Percentiles rank a stretch among this genome's conserved stretches.
Conservation (phyloP, 2,888 invertebrate genomes). For the Dascillus cervinus region DNA sequence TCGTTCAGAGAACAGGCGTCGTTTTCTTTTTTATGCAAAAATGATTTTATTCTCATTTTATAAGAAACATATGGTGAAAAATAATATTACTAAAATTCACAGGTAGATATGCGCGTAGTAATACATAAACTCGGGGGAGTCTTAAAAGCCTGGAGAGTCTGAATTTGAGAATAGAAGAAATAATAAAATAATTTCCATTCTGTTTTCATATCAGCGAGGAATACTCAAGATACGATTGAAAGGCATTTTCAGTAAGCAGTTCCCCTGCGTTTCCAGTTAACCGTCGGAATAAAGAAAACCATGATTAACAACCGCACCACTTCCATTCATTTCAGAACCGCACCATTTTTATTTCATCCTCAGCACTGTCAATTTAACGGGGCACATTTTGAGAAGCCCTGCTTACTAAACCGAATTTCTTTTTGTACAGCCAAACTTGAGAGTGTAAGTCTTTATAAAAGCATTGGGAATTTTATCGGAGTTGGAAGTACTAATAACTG, state of each 20-base stretch:
- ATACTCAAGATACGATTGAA: conserved; percentile 13
- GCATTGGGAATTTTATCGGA: neutral
- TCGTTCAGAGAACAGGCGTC: too few relatives aligned
- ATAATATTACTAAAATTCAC: conserved; percentile 17
- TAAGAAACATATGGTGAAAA: conserved; percentile 15
- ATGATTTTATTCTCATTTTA: conserved; percentile 11
- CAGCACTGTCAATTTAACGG: too few relatives aligned
- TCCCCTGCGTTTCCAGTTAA: too few relatives aligned
- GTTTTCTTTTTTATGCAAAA: too few relatives aligned
- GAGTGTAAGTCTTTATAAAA: neutral
- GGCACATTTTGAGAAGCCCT: too few relatives aligned
- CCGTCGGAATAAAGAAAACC: too few relatives aligned
- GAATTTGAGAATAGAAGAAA: conserved; percentile 23
- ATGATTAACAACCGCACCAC: too few relatives aligned
- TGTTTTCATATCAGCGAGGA: conserved; percentile 19
- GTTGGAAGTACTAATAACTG: neutral
- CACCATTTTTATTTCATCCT: too few relatives aligned
- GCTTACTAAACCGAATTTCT: too few relatives aligned
- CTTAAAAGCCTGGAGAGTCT: conserved; percentile 23
- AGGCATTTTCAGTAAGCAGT: too few relatives aligned
- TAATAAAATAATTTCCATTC: conserved; percentile 26
- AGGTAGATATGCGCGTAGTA: conserved; percentile 20
- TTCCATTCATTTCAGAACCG: too few relatives aligned
- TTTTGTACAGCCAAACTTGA: neutral
- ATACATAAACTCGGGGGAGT: conserved; percentile 21